Conservation (phyloP, 2,888 invertebrate genomes). For the Nephrotoma guestfalica region DNA sequence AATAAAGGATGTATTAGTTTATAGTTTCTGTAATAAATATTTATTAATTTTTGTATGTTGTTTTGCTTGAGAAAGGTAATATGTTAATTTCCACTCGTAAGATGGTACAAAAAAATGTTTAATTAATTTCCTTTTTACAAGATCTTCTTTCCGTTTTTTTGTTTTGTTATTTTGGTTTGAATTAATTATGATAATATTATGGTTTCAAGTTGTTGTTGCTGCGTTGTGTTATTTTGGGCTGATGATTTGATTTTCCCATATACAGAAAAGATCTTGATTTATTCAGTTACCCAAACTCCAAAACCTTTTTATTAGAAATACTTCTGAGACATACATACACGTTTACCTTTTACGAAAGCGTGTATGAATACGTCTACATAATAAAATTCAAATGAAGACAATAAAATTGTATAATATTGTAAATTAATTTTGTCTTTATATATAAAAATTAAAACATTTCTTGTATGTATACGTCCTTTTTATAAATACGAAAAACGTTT, state of each 20-base stretch:
- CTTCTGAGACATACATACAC: not conserved
- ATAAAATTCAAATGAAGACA: not conserved
- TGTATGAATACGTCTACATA: not conserved
- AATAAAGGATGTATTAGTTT: not conserved
- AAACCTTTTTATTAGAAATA: not conserved
- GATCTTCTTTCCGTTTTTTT: not conserved
- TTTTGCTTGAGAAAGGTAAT: not conserved
- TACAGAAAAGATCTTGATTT: not conserved
- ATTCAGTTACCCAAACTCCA: not conserved
- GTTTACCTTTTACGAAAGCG: not conserved
- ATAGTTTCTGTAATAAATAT: not conserved
- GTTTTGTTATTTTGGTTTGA: not conserved
- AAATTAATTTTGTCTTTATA: not conserved
- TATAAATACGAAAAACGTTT: not conserved
- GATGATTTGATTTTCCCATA: not conserved
- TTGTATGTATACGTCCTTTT: not conserved
- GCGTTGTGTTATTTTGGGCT: not conserved
- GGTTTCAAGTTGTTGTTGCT: not conserved
- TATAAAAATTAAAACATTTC: not conserved
- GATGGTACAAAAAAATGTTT: not conserved
- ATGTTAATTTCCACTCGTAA: not conserved
- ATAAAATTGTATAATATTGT: not conserved
- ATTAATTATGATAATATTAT: not conserved
- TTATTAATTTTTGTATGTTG: not conserved
- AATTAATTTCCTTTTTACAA: not conserved